Base-by-base conservation (phyloP, 2,797 vertebrate genomes). In the Cirrhinus mrigala region DNA sequence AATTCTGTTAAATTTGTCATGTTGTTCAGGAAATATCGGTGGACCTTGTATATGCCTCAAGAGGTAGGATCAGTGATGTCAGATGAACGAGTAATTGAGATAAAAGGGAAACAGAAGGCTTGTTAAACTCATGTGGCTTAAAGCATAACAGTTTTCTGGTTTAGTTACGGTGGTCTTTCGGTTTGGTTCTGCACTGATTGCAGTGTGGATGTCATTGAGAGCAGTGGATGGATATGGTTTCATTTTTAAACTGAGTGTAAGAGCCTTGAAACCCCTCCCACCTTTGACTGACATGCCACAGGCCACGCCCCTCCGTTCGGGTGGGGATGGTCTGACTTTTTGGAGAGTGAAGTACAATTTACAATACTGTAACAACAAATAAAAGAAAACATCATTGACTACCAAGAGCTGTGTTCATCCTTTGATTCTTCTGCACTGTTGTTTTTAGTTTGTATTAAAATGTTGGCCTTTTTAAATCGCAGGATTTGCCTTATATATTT, bases 341-440 rank as follows among this genome's bases (percentile, higher is more conserved):
- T 88, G 78, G 69, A 88, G 68, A 86, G 70, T 84, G 14, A 78
- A 81, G 84, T 86, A 64, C 58, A 86, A 89, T 91, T 90, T 91
- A 89, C 89, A 89, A 85, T 85, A 90, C 83, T 90, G 84, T 85
- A 89, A 89, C 81, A 75, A 89, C 27, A 86, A 88, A 88, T 88
- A 82, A 91, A 91, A 77, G 85, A 85, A 81, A 84, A 83, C 62
- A 66, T 86, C 79, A 85, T 86, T 90, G 87, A 90, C 85, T 86
- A 84, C 88, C 64, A 83, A 54, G 16, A 44, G 5, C 44, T 89
- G 64, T 77, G 15, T 78, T 62, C 50, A 58, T 85, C 6, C 12
- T 52, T 85, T 58, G 11, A 70, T 46, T 85, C 2, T 12, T 66
- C 27, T 85, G 10, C 16, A 2, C 1, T 66, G n/a, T 33, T 52